These are phyloP conservation scores for Oenanthe melanoleuca DNA, from an alignment of 2,113 vertebrate genomes.

Conservation along the genomic window DNA sequence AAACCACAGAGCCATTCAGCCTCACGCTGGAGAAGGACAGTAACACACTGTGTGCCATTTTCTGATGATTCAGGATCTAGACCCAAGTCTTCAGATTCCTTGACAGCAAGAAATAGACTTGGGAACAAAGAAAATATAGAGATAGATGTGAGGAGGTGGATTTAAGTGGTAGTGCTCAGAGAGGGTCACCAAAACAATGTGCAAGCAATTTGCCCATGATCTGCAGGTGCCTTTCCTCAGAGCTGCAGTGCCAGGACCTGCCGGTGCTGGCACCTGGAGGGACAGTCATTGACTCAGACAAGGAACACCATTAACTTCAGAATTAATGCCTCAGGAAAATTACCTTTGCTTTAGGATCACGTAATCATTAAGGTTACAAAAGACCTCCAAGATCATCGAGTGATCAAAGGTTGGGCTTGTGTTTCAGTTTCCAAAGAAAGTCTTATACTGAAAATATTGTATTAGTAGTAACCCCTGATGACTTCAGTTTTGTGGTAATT, in stretches of 20 bases:
- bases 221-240: not conserved
- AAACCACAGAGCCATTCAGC: conserved; percentile 43
- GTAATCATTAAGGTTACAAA: not conserved
- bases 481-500: not conserved
- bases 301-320: not conserved
- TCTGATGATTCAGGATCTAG: not conserved
- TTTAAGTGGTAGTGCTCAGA: not conserved
- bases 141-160: not conserved
- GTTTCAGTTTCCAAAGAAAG: not conserved
- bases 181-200: not conserved
- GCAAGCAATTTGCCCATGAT: not conserved
- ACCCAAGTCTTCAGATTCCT: not conserved
- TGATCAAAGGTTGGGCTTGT: not conserved
- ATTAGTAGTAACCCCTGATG: not conserved
- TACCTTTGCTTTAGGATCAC: not conserved
- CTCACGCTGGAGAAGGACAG: conserved; percentile 11
- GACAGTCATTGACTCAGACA: not conserved
- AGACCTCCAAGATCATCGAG: not conserved
- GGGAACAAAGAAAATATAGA: not conserved
- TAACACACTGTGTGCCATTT: not conserved
- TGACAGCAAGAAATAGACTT: not conserved
- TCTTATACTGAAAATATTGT: not conserved
- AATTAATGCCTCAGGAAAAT: not conserved
- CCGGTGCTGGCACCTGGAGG: not conserved
- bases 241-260: not conserved